These are phyloP conservation scores for Camponotus pennsylvanicus DNA, from an alignment of 1,140 invertebrate species.

Conservation along the genomic window DNA sequence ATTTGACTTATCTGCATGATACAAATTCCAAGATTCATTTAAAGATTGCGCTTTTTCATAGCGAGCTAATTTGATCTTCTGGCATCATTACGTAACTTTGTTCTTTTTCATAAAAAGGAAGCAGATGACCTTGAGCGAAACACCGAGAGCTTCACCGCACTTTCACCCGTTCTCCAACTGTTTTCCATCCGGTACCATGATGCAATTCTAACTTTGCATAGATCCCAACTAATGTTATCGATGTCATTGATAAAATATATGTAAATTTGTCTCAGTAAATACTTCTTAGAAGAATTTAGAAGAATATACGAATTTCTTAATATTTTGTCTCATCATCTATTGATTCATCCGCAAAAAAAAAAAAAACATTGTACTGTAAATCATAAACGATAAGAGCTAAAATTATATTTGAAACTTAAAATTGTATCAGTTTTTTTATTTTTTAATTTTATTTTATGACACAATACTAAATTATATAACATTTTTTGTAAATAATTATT, in stretches of 20 bases:
- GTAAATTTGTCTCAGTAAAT: not conserved
- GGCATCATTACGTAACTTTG: conserved; percentile 31
- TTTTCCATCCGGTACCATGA: conserved; percentile 39
- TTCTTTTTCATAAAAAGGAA: conserved; percentile 41
- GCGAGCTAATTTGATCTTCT: conserved; percentile 25
- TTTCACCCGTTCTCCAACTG: conserved; percentile 67
- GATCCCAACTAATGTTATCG: no score
- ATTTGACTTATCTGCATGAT: not conserved
- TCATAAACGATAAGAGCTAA: not conserved
- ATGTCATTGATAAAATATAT: not conserved
- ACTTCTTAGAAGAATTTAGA: not conserved
- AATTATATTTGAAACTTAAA: not conserved
- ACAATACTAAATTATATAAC: conserved; percentile 2
- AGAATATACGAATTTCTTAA: not conserved
- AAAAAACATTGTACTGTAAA: not conserved
- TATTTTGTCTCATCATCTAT: not conserved
- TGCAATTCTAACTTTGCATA: conserved; percentile 14
- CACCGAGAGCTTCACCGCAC: conserved; percentile 50
- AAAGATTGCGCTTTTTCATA: conserved; percentile 14
- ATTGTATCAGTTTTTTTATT: not conserved
- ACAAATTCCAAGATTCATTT: not conserved
- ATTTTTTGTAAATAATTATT: not conserved
- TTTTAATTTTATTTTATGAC: conserved; percentile 1
- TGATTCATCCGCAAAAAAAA: not conserved
- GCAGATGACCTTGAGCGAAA: conserved; percentile 62